Conservation (phyloP, 2,888 invertebrate genomes). For the Molorchus minor region DNA sequence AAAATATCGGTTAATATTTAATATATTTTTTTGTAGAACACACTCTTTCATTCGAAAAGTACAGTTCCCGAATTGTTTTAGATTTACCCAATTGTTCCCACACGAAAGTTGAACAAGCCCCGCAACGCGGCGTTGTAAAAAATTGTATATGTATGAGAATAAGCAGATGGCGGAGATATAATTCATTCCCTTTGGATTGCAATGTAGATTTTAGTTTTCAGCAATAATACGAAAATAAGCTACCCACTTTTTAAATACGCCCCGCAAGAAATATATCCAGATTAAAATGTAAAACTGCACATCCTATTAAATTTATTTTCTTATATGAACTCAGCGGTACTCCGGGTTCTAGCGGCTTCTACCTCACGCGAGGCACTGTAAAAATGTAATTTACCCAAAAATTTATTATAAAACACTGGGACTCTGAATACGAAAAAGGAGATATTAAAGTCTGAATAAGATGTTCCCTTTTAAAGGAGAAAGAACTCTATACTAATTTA, state of each 20-base stretch:
- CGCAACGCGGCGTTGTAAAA: background rate
- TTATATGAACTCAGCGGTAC: constrained; percentile 14
- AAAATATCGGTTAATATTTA: too few species aligned
- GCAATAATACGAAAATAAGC: constrained; percentile 23
- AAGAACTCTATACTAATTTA: too few species aligned
- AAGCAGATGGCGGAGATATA: constrained; percentile 22
- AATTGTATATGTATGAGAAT: constrained; percentile 20
- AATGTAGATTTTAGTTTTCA: constrained; percentile 24
- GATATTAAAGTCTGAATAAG: background rate
- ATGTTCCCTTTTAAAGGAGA: background rate
- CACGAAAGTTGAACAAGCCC: background rate
- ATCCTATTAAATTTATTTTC: constrained; percentile 25
- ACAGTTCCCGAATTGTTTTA: too few species aligned
- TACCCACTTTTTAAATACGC: constrained; percentile 24
- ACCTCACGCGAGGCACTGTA: constrained; percentile 8
- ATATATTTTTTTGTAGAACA: too few species aligned
- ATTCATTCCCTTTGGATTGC: constrained; percentile 9
- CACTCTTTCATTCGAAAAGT: too few species aligned
- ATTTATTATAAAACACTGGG: constrained; percentile 5
- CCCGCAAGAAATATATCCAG: constrained; percentile 26
- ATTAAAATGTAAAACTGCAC: constrained; percentile 28
- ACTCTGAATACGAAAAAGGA: background rate
- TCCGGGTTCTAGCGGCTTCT: constrained; percentile 15
- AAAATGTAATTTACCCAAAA: constrained; percentile 15
- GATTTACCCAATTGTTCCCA: too few species aligned